Percentiles rank a stretch among this genome's conserved stretches.
phyloP scores from a whole-genome alignment of 2,888 invertebrate species.

The Athetis lepigone region DNA sequence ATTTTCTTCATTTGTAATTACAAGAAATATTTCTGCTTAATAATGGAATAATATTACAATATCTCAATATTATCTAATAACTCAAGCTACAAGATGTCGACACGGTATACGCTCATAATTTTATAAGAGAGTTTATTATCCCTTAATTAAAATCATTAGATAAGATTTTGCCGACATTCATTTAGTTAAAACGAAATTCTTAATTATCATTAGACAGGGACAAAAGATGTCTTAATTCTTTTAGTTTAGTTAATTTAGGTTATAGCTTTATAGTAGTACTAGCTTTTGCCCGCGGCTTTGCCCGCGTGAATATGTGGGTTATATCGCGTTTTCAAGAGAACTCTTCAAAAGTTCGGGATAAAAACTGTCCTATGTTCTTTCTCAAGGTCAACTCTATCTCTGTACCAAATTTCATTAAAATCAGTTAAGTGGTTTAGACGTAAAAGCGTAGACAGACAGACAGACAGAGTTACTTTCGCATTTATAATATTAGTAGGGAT shows the following conservation, averaged over 20 bases:
- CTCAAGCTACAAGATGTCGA: constrained; percentile 31
- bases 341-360: no score
- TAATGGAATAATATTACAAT: constrained; percentile 4
- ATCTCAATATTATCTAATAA: constrained; percentile 22
- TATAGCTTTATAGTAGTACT: no score
- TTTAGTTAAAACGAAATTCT: constrained; percentile 55
- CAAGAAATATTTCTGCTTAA: not conserved
- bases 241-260: constrained; percentile 33
- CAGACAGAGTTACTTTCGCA: no score
- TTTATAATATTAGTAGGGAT: no score
- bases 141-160: constrained; percentile 55
- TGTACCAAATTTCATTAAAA: no score
- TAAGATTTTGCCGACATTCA: constrained; percentile 45
- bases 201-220: constrained; percentile 47
- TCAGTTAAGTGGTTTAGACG: no score
- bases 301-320: no score
- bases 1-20: not conserved
- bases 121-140: constrained; percentile 44
- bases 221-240: constrained; percentile 41
- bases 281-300: no score
- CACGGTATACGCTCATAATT: constrained; percentile 43
- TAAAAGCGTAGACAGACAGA: no score
- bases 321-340: no score
- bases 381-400: no score
- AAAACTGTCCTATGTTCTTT: no score